Conservation (phyloP, 1,140 invertebrate species). For the Drosophila biarmipes region DNA sequence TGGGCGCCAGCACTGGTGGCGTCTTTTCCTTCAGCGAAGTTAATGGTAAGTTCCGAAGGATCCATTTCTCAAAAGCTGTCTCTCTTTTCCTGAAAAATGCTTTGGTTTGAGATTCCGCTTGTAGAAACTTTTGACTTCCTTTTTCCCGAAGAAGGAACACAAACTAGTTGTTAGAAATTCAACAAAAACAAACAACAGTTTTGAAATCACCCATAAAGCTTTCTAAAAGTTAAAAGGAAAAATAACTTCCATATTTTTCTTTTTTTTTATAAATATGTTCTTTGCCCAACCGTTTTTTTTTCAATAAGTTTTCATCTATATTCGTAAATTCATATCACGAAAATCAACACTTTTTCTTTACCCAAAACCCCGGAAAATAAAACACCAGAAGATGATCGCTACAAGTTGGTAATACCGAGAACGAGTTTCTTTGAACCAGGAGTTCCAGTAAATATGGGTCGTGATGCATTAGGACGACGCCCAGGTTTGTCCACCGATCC, state of each 20-base stretch:
- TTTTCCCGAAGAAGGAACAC: not conserved
- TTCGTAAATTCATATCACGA: not conserved
- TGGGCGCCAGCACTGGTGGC: conserved; percentile 51
- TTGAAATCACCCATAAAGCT: not conserved
- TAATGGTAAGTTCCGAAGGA: conserved; percentile 69
- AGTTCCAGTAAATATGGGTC: no score
- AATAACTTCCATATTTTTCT: no score
- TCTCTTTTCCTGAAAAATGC: not conserved
- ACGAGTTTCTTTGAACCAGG: not conserved
- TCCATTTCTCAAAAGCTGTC: no score
- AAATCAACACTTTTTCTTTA: conserved; percentile 14
- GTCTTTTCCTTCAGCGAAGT: conserved; percentile 47
- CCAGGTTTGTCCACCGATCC: conserved; percentile 16
- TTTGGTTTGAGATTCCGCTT: conserved; percentile 27
- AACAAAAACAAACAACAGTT: not conserved
- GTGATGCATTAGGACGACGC: no score
- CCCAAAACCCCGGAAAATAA: not conserved
- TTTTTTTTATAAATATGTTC: no score
- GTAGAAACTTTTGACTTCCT: not conserved
- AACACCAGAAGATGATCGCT: not conserved
- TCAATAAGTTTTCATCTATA: not conserved
- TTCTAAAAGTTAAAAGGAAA: not conserved
- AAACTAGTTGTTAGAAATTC: not conserved
- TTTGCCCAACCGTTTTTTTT: not conserved
- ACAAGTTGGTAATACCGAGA: not conserved